phyloP scores from a whole-genome alignment of 92 coral and sea anemone species.

The Meandrina meandrites region DNA sequence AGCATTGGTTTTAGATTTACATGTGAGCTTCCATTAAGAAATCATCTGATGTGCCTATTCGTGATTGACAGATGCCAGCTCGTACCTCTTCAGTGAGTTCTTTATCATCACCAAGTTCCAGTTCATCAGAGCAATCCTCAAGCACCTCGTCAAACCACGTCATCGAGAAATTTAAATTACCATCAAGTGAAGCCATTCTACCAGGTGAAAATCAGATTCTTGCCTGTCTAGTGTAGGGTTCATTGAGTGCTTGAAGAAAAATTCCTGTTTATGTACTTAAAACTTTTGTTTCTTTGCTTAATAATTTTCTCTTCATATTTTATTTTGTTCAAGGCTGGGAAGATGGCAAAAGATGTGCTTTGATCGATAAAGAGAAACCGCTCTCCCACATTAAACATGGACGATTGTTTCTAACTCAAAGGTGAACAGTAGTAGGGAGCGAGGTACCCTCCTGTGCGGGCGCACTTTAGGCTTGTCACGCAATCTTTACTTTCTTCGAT shows the following conservation, averaged over 20 bases:
- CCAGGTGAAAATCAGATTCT: constrained; percentile 51
- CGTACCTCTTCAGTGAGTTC: constrained; percentile 16
- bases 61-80: neutral
- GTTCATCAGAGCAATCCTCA: constrained; percentile 4
- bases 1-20: neutral
- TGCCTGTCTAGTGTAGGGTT: no score
- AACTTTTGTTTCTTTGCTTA: no score
- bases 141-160: neutral
- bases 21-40: neutral
- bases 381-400: constrained; percentile 82
- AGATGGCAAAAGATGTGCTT: constrained; percentile 83
- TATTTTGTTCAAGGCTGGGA: constrained; percentile 75
- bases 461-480: neutral
- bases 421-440: constrained; percentile 38
- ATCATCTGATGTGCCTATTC: neutral
- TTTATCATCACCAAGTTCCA: constrained; percentile 18
- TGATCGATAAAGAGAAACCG: constrained; percentile 85
- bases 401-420: constrained; percentile 78
- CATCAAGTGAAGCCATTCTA: constrained; percentile 59
- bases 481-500: neutral
- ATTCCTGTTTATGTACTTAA: neutral
- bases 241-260: no score
- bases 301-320: neutral
- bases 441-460: neutral
- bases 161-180: constrained; percentile 64